These are phyloP conservation scores for Leptosomus discolor DNA, from an alignment of 2,113 vertebrate genomes.

Conservation along the genomic window DNA sequence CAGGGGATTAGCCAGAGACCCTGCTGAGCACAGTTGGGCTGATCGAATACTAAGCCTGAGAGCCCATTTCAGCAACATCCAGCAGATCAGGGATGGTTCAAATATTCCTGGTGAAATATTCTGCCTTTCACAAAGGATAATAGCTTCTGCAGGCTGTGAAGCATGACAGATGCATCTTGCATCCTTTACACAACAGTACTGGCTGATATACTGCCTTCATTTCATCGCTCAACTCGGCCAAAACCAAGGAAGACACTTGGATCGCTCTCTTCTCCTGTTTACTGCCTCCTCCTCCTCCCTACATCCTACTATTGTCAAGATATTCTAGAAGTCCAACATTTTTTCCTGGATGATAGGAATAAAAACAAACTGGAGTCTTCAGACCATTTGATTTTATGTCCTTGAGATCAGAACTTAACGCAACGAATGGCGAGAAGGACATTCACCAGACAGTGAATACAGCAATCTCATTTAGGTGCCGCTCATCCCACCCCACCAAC, in stretches of 20 bases:
- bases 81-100: neutral
- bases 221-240: neutral
- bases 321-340: neutral
- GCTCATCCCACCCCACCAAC: accelerated
- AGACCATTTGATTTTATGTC: neutral
- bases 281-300: neutral
- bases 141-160: neutral
- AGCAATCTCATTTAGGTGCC: neutral
- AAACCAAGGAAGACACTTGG: neutral
- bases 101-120: conserved; percentile 8
- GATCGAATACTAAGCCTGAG: neutral
- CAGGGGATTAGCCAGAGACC: neutral
- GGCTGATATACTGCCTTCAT: neutral
- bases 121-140: conserved; percentile 17
- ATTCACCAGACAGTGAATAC: neutral
- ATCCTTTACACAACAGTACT: neutral
- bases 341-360: neutral
- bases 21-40: neutral
- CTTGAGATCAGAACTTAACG: neutral
- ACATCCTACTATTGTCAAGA: neutral
- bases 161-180: conserved; percentile 10
- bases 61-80: neutral
- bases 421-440: neutral
- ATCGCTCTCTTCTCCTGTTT: neutral
- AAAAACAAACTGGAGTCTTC: neutral